A percentile compares a stretch with the other conserved stretches of the same genome.
Conservation (phyloP, 2,797 vertebrate genomes). For the Anisognathus igniventris region DNA sequence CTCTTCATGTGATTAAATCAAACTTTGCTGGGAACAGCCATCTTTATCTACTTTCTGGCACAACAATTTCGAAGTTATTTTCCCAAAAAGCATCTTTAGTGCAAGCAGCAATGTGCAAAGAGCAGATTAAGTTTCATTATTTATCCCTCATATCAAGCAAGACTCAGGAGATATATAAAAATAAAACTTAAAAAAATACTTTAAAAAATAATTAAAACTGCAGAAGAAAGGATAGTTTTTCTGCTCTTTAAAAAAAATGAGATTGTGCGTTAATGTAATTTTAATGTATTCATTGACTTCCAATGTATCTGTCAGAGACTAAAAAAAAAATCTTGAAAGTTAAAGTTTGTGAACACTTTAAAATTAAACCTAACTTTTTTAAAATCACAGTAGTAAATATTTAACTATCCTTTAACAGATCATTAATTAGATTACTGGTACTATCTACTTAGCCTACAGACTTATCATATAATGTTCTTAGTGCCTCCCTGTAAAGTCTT, state of each 20-base stretch:
- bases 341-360: not conserved
- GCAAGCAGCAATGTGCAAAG: not conserved
- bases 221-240: not conserved
- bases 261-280: not conserved
- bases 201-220: not conserved
- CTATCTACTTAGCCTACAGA: not conserved
- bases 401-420: not conserved
- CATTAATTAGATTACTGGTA: not conserved
- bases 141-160: not conserved
- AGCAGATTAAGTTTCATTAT: not conserved
- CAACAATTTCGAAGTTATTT: not conserved
- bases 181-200: not conserved
- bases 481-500: not conserved
- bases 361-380: not conserved
- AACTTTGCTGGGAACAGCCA: not conserved
- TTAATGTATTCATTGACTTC: not conserved
- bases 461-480: not conserved
- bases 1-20: not conserved
- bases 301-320: not conserved
- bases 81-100: not conserved
- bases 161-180: not conserved
- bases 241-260: not conserved
- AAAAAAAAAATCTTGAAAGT: not conserved
- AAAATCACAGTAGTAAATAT: not conserved
- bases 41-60: not conserved